phyloP scores from a whole-genome alignment of 2,113 vertebrate genomes.

The Amphilophus citrinellus region DNA sequence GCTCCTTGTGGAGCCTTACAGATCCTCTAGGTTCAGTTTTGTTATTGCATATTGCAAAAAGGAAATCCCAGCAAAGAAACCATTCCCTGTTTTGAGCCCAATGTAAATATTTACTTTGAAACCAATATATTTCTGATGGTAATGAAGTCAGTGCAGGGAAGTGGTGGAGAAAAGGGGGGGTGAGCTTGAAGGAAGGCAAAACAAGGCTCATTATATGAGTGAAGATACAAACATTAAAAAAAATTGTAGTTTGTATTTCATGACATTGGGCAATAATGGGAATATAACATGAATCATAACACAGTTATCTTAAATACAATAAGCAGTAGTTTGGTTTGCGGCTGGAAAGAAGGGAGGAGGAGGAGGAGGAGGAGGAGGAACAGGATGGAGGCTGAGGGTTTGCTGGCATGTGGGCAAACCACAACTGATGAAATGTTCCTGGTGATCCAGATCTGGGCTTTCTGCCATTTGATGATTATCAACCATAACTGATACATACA shows the following conservation, averaged over 20 bases:
- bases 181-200: background rate
- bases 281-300: background rate
- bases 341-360: background rate
- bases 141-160: background rate
- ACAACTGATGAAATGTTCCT: conserved; percentile 39
- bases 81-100: background rate
- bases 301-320: background rate
- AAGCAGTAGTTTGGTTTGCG: conserved; percentile 12
- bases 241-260: background rate
- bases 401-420: conserved; percentile 27
- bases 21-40: background rate
- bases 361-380: background rate
- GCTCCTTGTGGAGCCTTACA: background rate
- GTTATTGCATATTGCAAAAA: background rate
- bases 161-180: background rate
- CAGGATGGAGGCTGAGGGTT: background rate
- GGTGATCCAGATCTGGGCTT: conserved; percentile 29
- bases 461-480: conserved; percentile 25
- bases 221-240: background rate
- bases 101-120: background rate
- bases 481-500: background rate
- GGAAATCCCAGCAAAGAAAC: background rate
- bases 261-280: background rate
- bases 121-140: conserved; percentile 21
- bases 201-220: background rate